phyloP scores from a whole-genome alignment of 2,797 vertebrate genomes.

The Eurystomus glaucurus region DNA sequence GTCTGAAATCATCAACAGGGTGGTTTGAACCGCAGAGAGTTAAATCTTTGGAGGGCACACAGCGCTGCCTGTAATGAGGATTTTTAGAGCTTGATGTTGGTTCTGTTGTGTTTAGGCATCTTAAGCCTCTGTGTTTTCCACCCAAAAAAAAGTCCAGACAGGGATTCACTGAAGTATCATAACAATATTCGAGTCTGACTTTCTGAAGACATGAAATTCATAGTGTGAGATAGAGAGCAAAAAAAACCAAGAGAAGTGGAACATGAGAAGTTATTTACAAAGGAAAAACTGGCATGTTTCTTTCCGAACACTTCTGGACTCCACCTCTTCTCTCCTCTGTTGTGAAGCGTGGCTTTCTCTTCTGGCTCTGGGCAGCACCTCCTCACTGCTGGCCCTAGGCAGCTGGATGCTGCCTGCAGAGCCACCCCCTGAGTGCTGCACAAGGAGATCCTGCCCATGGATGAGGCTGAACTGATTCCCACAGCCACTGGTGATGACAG shows the following conservation, averaged over 20 bases:
- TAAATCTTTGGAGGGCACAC: not conserved
- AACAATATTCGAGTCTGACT: not conserved
- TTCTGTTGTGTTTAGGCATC: not conserved
- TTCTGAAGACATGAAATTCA: not conserved
- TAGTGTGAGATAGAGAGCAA: not conserved
- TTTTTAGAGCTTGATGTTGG: not conserved
- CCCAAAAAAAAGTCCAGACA: not conserved
- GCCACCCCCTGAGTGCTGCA: not conserved
- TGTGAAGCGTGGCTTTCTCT: not conserved
- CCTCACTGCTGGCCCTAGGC: accelerated
- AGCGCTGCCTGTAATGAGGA: not conserved
- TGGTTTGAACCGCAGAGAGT: not conserved
- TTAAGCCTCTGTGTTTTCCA: not conserved
- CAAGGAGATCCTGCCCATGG: not conserved
- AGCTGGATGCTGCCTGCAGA: not conserved
- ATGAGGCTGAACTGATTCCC: not conserved
- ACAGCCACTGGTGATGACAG: not conserved
- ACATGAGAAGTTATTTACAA: constrained; percentile 26
- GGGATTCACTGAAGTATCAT: not conserved
- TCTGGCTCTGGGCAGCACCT: not conserved
- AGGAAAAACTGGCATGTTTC: not conserved
- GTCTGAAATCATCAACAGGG: not conserved
- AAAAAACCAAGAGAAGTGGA: not conserved
- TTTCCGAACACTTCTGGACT: not conserved
- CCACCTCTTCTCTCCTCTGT: not conserved